phyloP scores from a whole-genome alignment of 2,797 vertebrate genomes.

The Rhabdophis nuchalis region DNA sequence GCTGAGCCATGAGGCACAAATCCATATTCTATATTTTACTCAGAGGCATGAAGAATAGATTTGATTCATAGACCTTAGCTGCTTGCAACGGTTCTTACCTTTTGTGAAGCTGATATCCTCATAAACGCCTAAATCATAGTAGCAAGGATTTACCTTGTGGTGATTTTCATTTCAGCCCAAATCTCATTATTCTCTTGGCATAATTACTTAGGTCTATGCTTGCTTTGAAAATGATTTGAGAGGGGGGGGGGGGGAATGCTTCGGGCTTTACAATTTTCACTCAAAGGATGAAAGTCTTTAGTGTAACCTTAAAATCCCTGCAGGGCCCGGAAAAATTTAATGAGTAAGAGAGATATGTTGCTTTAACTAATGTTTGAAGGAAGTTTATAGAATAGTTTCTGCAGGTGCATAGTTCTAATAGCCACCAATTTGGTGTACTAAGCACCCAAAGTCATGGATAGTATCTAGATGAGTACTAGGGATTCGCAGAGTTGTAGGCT shows the following conservation, averaged over 20 bases:
- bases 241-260: fast-evolving
- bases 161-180: neutral
- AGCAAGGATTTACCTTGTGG: neutral
- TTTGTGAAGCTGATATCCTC: neutral
- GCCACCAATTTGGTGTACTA: neutral
- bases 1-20: neutral
- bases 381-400: neutral
- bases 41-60: neutral
- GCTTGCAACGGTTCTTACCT: neutral
- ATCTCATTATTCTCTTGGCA: neutral
- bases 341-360: neutral
- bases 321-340: neutral
- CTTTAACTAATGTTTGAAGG: neutral
- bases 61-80: neutral
- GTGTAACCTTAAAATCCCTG: neutral
- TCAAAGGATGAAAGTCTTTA: neutral
- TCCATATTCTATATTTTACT: neutral
- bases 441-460: neutral
- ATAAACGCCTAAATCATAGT: neutral
- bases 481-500: neutral
- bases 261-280: neutral
- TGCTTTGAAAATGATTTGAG: neutral
- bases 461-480: neutral
- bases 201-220: neutral
- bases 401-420: neutral